phyloP scores from a whole-genome alignment of 2,113 vertebrate species.

The Microtus richardsoni region DNA sequence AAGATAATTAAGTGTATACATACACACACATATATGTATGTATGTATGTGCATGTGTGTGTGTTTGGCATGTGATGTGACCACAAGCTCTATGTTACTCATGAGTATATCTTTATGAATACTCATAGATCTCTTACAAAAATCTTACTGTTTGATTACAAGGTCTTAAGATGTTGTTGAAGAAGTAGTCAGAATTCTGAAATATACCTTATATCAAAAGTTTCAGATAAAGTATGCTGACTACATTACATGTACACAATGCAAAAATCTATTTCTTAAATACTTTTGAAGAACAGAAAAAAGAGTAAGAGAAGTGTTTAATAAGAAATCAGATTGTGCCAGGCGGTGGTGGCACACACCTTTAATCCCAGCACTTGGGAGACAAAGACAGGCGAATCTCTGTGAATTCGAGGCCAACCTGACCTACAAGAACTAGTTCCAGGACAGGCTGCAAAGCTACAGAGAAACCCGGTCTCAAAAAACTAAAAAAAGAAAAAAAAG shows the following conservation, averaged over 20 bases:
- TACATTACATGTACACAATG: slow-evolving; percentile 7
- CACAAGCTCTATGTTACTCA: not conserved
- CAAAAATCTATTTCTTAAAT: slow-evolving; percentile 26
- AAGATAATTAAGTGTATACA: not conserved
- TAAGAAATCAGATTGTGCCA: not conserved
- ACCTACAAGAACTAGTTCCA: no score
- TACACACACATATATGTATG: no score
- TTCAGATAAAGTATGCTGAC: not conserved
- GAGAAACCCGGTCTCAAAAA: no score
- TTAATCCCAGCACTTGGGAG: no score
- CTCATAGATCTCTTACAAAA: slow-evolving; percentile 40
- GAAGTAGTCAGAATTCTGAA: slow-evolving; percentile 54
- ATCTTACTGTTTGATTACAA: slow-evolving; percentile 16
- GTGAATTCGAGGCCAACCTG: no score
- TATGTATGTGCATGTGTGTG: not conserved
- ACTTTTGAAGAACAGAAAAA: slow-evolving; percentile 38
- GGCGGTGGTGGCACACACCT: no score
- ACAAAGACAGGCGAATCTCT: no score
- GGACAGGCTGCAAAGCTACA: no score
- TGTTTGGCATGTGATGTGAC: not conserved
- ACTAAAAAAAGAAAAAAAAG: no score
- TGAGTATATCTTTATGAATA: slow-evolving; percentile 3
- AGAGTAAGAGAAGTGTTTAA: slow-evolving; percentile 44
- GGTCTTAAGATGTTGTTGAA: slow-evolving; percentile 11
- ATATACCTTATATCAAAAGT: not conserved